phyloP scores from a whole-genome alignment of 2,113 vertebrate species.

The Sorex fumeus region DNA sequence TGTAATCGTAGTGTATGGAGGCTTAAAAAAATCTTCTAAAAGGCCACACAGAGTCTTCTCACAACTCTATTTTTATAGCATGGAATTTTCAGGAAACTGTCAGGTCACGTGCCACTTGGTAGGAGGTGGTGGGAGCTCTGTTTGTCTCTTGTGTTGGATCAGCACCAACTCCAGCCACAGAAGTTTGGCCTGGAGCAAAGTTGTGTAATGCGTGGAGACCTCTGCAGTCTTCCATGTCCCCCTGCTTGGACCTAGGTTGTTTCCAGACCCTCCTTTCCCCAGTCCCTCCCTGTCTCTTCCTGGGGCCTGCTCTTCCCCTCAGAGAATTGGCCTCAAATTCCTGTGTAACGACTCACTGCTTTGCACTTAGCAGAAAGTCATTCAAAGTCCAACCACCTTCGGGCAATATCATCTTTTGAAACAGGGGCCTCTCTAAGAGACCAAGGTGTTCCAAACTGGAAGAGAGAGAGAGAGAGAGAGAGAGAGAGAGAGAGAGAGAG shows the following conservation, averaged over 20 bases:
- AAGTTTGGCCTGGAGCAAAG: neutral
- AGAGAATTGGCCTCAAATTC: neutral
- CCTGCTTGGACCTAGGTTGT: neutral
- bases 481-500: neutral
- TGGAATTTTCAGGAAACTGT: neutral
- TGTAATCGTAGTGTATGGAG: neutral
- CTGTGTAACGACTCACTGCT: constrained; percentile 13
- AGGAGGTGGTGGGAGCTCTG: neutral
- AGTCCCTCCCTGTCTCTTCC: neutral
- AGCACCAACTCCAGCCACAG: neutral
- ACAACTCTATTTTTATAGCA: neutral
- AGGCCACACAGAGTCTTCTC: neutral
- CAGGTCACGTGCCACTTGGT: neutral
- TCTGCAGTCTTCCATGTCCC: constrained; percentile 37
- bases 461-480: neutral
- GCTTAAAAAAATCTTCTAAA: constrained; percentile 38
- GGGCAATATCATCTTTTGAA: neutral
- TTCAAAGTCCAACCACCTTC: neutral
- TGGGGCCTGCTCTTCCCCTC: neutral
- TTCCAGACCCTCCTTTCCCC: neutral
- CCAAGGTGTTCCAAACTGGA: constrained; percentile 27
- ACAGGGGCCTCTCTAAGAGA: constrained; percentile 2
- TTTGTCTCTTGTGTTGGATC: constrained; percentile 29
- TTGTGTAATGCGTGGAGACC: neutral
- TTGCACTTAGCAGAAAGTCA: constrained; percentile 45